Conservation (phyloP, 1,140 invertebrate species). For the Euura lappo region DNA sequence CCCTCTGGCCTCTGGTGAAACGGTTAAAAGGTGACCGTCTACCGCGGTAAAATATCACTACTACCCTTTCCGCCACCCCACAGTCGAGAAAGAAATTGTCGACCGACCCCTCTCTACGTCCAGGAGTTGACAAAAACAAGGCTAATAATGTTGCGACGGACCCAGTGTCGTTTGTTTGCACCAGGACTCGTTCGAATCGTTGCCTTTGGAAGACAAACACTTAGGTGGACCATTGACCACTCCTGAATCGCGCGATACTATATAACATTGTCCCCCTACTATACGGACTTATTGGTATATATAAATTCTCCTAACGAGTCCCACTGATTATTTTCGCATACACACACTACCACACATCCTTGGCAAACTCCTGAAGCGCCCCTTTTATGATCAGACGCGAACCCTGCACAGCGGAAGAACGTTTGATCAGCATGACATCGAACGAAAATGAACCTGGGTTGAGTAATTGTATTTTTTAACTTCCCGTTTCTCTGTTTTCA, state of each 20-base stretch:
- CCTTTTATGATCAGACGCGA: no score
- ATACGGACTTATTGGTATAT: neutral
- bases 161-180: neutral
- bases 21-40: slow-evolving; percentile 42
- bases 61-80: slow-evolving; percentile 17
- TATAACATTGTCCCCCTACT: neutral
- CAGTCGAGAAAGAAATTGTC: slow-evolving; percentile 37
- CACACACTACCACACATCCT: no score
- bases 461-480: no score
- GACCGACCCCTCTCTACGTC: slow-evolving; percentile 23
- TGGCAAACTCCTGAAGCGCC: no score
- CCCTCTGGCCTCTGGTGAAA: slow-evolving; percentile 32
- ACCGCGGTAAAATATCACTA: slow-evolving; percentile 47
- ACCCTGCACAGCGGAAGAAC: no score
- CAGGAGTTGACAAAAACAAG: slow-evolving; percentile 42
- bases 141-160: slow-evolving; percentile 36
- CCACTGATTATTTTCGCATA: slow-evolving; percentile 3
- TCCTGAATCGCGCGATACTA: neutral
- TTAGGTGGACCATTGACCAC: neutral
- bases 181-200: slow-evolving; percentile 2
- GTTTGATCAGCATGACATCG: no score
- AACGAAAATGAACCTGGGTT: no score
- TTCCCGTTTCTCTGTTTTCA: no score
- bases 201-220: neutral
- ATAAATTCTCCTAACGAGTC: slow-evolving; percentile 3